These are phyloP conservation scores for Eucera pruinosa DNA, from an alignment of 2,888 invertebrate genomes.

Conservation along the genomic window DNA sequence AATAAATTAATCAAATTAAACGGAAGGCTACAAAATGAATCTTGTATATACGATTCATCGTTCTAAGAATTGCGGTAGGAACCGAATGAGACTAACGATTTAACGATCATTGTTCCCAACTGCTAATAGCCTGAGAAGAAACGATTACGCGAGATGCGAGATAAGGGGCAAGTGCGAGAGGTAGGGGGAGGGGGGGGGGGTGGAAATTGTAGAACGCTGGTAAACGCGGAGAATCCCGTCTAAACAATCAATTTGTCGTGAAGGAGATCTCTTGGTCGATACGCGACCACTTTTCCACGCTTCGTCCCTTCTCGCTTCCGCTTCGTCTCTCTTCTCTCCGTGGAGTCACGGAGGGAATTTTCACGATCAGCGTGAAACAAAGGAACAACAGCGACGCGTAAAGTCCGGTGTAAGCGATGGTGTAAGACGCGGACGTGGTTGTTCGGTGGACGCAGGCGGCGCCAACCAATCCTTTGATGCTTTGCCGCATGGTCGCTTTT, in stretches of 20 bases:
- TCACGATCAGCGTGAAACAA: slow-evolving; percentile 51
- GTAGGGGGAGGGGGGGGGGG: too few species aligned
- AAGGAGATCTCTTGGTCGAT: slow-evolving; percentile 37
- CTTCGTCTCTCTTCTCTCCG: slow-evolving; percentile 14
- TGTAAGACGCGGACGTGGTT: slow-evolving; percentile 59
- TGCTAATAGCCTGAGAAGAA: slow-evolving; percentile 1
- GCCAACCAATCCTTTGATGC: slow-evolving; percentile 83
- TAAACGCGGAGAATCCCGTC: slow-evolving; percentile 5
- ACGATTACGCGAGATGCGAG: slow-evolving; percentile 34
- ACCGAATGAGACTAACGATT: not conserved
- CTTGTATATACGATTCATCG: not conserved
- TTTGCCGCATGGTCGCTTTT: slow-evolving; percentile 80
- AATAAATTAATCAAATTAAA: slow-evolving; percentile 70
- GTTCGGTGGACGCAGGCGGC: slow-evolving; percentile 76
- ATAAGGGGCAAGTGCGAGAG: slow-evolving; percentile 24
- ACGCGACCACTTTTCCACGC: slow-evolving; percentile 26
- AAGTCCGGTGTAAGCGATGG: slow-evolving; percentile 61
- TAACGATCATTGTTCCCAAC: slow-evolving; percentile 21
- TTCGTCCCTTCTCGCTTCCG: not conserved
- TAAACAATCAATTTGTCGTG: slow-evolving; percentile 28
- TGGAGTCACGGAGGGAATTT: slow-evolving; percentile 24
- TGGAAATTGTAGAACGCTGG: not conserved
- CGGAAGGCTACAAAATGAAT: slow-evolving; percentile 38
- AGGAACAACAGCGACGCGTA: slow-evolving; percentile 57
- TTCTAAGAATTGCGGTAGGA: slow-evolving; percentile 4